phyloP scores from a whole-genome alignment of 1,140 invertebrate species.

The Protaetia brevitarsis region DNA sequence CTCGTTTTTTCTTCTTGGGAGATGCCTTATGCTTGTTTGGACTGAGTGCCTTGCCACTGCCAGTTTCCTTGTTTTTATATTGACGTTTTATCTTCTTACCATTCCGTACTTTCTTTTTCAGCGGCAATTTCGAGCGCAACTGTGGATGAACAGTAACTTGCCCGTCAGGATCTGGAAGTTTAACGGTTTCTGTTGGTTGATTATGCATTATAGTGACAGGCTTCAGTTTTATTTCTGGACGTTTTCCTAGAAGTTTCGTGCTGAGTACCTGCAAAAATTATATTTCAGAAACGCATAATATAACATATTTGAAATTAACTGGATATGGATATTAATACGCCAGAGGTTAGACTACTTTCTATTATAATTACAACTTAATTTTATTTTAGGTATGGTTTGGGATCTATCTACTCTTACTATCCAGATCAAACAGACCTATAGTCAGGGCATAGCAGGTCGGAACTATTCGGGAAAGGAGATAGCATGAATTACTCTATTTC shows the following conservation, averaged over 20 bases:
- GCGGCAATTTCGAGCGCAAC: conserved; percentile 68
- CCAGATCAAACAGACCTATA: no score
- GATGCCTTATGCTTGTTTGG: conserved; percentile 50
- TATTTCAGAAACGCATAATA: not conserved
- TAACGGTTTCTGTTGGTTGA: conserved; percentile 73
- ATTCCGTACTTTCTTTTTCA: conserved; percentile 71
- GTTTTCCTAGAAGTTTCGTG: conserved; percentile 73
- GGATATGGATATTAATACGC: no score
- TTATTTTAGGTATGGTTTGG: no score
- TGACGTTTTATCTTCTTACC: conserved; percentile 60
- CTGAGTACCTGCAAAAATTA: conserved; percentile 62
- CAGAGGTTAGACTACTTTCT: no score
- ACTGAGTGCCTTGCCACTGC: conserved; percentile 48
- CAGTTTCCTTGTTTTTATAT: conserved; percentile 47
- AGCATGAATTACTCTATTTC: no score
- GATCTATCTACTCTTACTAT: no score
- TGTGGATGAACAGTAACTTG: conserved; percentile 66
- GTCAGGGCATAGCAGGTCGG: no score
- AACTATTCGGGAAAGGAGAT: no score
- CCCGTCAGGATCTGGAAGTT: conserved; percentile 65
- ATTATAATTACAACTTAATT: no score
- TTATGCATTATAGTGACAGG: conserved; percentile 82
- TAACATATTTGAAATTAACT: not conserved
- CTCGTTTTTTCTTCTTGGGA: conserved; percentile 43
- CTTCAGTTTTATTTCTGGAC: conserved; percentile 73